These are phyloP conservation scores for Frankliniella intonsa DNA, from an alignment of 2,888 invertebrate genomes.

Conservation along the genomic window DNA sequence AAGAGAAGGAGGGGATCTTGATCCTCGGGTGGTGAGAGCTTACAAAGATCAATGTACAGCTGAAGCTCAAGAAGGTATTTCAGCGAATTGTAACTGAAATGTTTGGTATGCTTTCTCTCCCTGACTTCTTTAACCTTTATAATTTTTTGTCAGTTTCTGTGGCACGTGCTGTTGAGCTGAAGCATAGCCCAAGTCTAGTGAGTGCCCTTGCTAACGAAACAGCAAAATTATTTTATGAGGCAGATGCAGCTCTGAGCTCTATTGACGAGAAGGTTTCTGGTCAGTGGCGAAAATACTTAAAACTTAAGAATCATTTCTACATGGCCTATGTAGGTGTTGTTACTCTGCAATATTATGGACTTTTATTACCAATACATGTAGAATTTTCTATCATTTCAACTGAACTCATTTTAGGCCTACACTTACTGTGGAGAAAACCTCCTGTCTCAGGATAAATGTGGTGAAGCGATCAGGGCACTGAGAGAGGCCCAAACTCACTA, in stretches of 20 bases:
- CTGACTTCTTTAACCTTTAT: neutral
- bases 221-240: conserved; percentile 54
- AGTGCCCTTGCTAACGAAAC: conserved; percentile 59
- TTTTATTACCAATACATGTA: neutral
- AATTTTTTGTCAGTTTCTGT: conserved; percentile 48
- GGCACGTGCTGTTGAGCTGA: conserved; percentile 59
- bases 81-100: neutral
- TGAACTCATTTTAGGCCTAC: conserved; percentile 49
- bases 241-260: conserved; percentile 52
- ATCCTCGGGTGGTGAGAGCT: conserved; percentile 54
- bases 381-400: neutral
- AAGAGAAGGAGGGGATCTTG: conserved; percentile 51
- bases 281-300: conserved; percentile 58
- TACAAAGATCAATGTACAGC: conserved; percentile 60
- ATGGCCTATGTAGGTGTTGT: conserved; percentile 52
- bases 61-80: conserved; percentile 57
- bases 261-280: conserved; percentile 50
- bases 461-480: conserved; percentile 57
- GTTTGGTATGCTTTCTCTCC: neutral
- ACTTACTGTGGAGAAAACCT: conserved; percentile 58
- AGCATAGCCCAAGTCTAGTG: conserved; percentile 55
- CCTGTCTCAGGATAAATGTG: conserved; percentile 58
- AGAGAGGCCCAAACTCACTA: conserved; percentile 53
- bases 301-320: conserved; percentile 57
- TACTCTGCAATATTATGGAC: neutral